Conservation (phyloP, 2,113 vertebrate species). For the Myiozetetes cayanensis region DNA sequence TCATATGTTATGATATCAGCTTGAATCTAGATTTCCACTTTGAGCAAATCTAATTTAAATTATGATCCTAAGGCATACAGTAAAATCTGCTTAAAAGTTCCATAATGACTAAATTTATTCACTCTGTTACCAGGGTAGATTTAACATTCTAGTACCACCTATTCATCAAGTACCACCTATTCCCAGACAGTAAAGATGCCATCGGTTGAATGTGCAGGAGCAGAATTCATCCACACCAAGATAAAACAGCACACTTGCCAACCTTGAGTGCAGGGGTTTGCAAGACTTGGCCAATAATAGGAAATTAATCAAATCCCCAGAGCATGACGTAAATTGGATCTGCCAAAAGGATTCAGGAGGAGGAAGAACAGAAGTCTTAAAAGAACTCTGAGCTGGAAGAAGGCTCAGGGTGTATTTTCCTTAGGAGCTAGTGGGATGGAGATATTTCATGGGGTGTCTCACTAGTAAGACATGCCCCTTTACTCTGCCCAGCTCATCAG, state of each 20-base stretch:
- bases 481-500: background rate
- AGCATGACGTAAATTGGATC: background rate
- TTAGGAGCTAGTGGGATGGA: background rate
- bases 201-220: background rate
- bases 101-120: background rate
- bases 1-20: conserved; percentile 30
- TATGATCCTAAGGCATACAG: background rate
- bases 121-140: background rate
- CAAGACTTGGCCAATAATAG: background rate
- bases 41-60: conserved; percentile 34
- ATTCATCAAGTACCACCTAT: background rate
- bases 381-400: background rate
- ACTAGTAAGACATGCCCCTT: background rate
- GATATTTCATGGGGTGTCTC: background rate
- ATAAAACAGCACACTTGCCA: background rate
- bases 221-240: background rate
- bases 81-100: background rate
- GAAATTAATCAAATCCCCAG: conserved; percentile 11
- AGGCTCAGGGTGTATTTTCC: background rate
- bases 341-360: conserved; percentile 7
- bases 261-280: background rate
- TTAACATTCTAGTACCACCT: background rate
- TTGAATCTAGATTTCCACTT: conserved; percentile 35
- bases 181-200: background rate
- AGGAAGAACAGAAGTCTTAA: background rate